Base-by-base conservation (phyloP, 1,140 invertebrate species). In the Lepidostoma basale region DNA sequence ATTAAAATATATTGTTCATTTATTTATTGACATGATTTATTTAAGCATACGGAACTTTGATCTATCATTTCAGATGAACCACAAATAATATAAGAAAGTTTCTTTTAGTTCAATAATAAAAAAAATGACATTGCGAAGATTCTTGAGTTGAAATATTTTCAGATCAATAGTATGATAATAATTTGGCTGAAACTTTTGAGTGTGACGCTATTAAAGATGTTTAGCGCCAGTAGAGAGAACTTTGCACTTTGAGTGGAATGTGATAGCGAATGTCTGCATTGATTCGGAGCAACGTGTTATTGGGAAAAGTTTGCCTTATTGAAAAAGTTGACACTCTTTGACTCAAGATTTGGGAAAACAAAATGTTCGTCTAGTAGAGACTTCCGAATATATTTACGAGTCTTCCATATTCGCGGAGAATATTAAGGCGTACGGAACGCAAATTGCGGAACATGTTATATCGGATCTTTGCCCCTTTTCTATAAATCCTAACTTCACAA, bases 301-400 rank as follows among this genome's bases (percentile, higher is more conserved):
- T 66, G 33, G 20, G 44, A 52, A 66, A 66, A 66, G 33, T 66
- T 64, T 10, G 25, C 36, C 63, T 44, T 58, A 66, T 66, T 66
- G 63, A 58, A 66, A 66, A 66, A 44, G 49, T 66, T n/a, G n/a
- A n/a, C n/a, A n/a, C n/a, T 66, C 12, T 18, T 0, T 36, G 18
- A 36, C 44, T 33, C 44, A 9, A 14, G 58, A 14, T 45, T 16
- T 3, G 20, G 42, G 14, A 5, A 47, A 47, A 47, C 44, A 23
- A 9, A 22, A 22, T 40, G 39, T 16, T 9, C 33, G 33, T 5
- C 33, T 5, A 36, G 33, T n/a, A n/a, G 33, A 36, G 33, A 36
- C 33, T 36, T 36, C 5, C 33, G 14, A 36, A 36, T 36, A 36
- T 12, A 36, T 36, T 36, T 36, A 36, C 33, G 33, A 36, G 9